Percentiles rank a stretch among this genome's conserved stretches.
These are phyloP conservation scores for Mallotus villosus DNA, from an alignment of 2,797 vertebrate species.

Conservation along the genomic window DNA sequence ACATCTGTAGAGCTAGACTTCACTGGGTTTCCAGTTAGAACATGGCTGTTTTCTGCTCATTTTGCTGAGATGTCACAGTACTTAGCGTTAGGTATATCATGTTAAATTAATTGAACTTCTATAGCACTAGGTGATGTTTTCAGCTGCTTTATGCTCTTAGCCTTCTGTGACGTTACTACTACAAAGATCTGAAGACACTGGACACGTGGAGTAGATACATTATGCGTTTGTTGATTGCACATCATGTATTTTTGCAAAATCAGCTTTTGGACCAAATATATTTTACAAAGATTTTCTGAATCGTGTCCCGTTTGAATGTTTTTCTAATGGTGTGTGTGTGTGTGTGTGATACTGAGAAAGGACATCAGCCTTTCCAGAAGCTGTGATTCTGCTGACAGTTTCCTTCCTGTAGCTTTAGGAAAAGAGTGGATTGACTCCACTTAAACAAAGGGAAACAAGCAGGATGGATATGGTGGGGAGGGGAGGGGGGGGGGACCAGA, in stretches of 20 bases:
- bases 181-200: slow-evolving; percentile 33
- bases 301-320: slow-evolving; percentile 8
- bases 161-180: slow-evolving; percentile 33
- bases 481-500: slow-evolving; percentile 5
- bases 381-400: slow-evolving; percentile 69
- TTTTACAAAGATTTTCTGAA: slow-evolving; percentile 70
- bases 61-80: slow-evolving; percentile 24
- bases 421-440: slow-evolving; percentile 26
- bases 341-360: not conserved
- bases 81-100: slow-evolving; percentile 20
- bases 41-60: slow-evolving; percentile 17
- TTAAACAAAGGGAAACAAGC: slow-evolving; percentile 52
- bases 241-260: slow-evolving; percentile 75
- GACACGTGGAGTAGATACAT: slow-evolving; percentile 15
- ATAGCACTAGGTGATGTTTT: slow-evolving; percentile 46
- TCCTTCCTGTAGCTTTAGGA: slow-evolving; percentile 64
- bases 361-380: slow-evolving; percentile 42
- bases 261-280: slow-evolving; percentile 81
- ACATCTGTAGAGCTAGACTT: slow-evolving; percentile 9
- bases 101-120: slow-evolving; percentile 8
- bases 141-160: slow-evolving; percentile 52
- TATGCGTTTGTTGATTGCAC: slow-evolving; percentile 58
- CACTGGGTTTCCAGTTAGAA: slow-evolving; percentile 6
- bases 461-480: slow-evolving; percentile 47
- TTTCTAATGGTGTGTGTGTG: not conserved